Percentiles rank a stretch among this genome's conserved stretches.
These are phyloP conservation scores for Harpagifer antarcticus DNA, from an alignment of 2,797 vertebrate genomes.

Conservation along the genomic window DNA sequence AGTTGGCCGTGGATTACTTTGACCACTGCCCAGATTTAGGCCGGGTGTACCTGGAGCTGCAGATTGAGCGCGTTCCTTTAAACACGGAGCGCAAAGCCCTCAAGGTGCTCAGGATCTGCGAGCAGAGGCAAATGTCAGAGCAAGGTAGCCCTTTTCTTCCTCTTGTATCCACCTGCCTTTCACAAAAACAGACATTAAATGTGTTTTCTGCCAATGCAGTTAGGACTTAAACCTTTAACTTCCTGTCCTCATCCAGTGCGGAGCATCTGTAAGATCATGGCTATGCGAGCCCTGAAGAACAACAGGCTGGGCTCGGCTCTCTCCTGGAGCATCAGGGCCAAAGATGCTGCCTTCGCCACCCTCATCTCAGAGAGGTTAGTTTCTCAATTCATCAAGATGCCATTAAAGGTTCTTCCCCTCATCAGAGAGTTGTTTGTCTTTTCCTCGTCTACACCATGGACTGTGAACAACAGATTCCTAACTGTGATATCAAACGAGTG, in stretches of 20 bases:
- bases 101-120: constrained; percentile 95
- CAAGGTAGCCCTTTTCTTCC: constrained; percentile 87
- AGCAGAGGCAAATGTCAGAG: constrained; percentile 95
- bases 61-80: constrained; percentile 93
- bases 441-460: not conserved
- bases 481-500: not conserved
- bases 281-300: constrained; percentile 94
- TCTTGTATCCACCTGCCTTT: not conserved
- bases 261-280: constrained; percentile 98
- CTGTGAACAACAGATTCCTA: not conserved
- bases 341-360: constrained; percentile 96
- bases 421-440: not conserved
- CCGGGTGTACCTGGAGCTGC: constrained; percentile 92
- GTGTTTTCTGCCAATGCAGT: not conserved
- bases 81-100: constrained; percentile 95
- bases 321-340: constrained; percentile 98
- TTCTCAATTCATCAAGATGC: not conserved
- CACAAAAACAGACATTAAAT: not conserved
- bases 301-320: constrained; percentile 95
- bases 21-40: constrained; percentile 95
- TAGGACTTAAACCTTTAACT: not conserved
- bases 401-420: not conserved
- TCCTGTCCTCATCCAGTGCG: constrained; percentile 82
- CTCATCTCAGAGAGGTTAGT: constrained; percentile 95
- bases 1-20: constrained; percentile 95